These are phyloP conservation scores for Chaetophractus vellerosus DNA, from an alignment of 2,797 vertebrate species.

Conservation along the genomic window DNA sequence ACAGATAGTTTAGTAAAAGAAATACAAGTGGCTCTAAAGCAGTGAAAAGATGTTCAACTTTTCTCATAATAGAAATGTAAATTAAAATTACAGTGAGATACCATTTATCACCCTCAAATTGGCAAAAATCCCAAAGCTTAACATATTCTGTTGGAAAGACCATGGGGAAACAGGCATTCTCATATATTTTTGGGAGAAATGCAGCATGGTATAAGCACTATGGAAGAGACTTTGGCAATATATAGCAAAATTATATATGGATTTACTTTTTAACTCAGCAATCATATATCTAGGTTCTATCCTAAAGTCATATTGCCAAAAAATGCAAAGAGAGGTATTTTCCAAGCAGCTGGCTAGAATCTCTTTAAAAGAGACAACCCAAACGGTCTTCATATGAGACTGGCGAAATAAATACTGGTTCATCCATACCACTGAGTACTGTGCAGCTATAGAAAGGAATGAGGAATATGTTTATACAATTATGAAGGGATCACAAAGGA, in stretches of 20 bases:
- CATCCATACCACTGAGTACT: not conserved
- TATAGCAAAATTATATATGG: not conserved
- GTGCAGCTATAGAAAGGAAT: not conserved
- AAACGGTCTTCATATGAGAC: not conserved
- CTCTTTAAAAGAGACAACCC: not conserved
- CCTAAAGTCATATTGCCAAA: not conserved
- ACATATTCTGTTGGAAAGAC: not conserved
- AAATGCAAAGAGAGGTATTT: not conserved
- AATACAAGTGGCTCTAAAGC: not conserved
- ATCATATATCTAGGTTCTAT: not conserved
- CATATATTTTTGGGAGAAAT: not conserved
- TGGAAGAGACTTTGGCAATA: not conserved
- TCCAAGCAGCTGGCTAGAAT: not conserved
- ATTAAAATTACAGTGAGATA: not conserved
- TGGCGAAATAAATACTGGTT: not conserved
- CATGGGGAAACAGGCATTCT: not conserved
- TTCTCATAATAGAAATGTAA: not conserved
- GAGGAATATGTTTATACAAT: not conserved
- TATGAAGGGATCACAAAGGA: not conserved
- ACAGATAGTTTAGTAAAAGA: not conserved
- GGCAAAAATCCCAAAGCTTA: not conserved
- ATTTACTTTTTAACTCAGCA: constrained; percentile 36
- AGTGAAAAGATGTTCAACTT: constrained; percentile 11
- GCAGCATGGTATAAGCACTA: not conserved
- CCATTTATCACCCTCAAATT: not conserved